Evolutionary conservation across 2,888 invertebrate species (phyloP).

Genomic region (Dexiosoma caninum): DNA sequence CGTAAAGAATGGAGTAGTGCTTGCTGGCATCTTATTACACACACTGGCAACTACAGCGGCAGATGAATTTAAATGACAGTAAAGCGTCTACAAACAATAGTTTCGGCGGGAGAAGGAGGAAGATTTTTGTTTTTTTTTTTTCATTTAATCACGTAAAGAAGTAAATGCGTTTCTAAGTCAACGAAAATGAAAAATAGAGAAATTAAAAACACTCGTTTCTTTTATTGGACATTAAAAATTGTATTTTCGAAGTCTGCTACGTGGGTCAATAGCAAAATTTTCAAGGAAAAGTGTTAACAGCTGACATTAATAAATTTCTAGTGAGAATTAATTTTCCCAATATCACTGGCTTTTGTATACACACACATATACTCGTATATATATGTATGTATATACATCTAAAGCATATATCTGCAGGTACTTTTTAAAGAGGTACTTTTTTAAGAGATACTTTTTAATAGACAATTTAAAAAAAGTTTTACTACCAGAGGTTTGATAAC

Average conservation of each 20-base stretch:
- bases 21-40: conserved; percentile 21
- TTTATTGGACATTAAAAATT: conserved; percentile 44
- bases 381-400: too few species aligned
- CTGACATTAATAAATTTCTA: too few species aligned
- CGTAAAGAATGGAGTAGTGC: neutral
- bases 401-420: too few species aligned
- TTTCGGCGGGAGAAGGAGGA: neutral
- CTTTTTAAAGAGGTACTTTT: too few species aligned
- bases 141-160: conserved; percentile 24
- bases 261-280: conserved; percentile 23
- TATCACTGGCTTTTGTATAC: too few species aligned
- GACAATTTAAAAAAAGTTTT: too few species aligned
- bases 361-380: too few species aligned
- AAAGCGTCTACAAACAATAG: neutral
- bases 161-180: conserved; percentile 29
- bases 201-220: conserved; percentile 61
- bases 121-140: neutral
- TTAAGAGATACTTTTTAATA: too few species aligned
- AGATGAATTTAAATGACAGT: conserved; percentile 3
- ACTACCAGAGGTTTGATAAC: too few species aligned
- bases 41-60: neutral
- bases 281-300: neutral
- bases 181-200: conserved; percentile 39
- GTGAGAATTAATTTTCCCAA: too few species aligned
- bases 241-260: conserved; percentile 12